Conservation (phyloP, 37 sponge, comb jelly and placozoan species). For the Trichoplax adhaerens region DNA sequence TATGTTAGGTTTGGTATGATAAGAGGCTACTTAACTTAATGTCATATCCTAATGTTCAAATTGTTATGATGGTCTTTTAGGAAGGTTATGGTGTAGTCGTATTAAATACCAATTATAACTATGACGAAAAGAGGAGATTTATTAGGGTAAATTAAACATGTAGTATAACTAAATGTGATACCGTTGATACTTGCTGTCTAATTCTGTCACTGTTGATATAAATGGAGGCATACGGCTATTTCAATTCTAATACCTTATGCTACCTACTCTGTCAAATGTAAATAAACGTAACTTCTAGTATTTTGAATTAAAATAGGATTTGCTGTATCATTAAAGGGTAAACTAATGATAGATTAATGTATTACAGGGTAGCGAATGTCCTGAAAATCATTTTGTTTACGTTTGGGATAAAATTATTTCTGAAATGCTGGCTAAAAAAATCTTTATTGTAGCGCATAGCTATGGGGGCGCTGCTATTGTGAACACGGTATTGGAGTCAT, state of each 20-base stretch:
- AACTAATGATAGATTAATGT: too few relatives aligned
- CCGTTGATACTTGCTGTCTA: too few relatives aligned
- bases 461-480: conserved; percentile 54
- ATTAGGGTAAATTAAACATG: too few relatives aligned
- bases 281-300: too few relatives aligned
- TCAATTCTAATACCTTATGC: too few relatives aligned
- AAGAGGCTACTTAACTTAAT: too few relatives aligned
- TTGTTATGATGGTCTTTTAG: conserved; percentile 9
- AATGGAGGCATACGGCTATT: too few relatives aligned
- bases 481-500: conserved; percentile 20
- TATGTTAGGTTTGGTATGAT: too few relatives aligned
- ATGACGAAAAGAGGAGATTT: not conserved
- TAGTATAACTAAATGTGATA: too few relatives aligned
- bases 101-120: conserved; percentile 51
- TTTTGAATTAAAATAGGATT: not conserved
- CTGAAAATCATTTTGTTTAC: conserved; percentile 46
- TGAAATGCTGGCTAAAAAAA: conserved; percentile 19
- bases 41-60: not conserved
- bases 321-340: too few relatives aligned
- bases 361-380: conserved; percentile 26
- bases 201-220: too few relatives aligned
- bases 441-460: conserved; percentile 76
- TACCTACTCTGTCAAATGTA: too few relatives aligned
- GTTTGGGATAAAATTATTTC: conserved; percentile 51
- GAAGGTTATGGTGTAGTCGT: conserved; percentile 59